A percentile compares a stretch with the other conserved stretches of the same genome.
Evolutionary conservation across 2,888 invertebrate species (phyloP).

Genomic region (Calameuta filiformis): DNA sequence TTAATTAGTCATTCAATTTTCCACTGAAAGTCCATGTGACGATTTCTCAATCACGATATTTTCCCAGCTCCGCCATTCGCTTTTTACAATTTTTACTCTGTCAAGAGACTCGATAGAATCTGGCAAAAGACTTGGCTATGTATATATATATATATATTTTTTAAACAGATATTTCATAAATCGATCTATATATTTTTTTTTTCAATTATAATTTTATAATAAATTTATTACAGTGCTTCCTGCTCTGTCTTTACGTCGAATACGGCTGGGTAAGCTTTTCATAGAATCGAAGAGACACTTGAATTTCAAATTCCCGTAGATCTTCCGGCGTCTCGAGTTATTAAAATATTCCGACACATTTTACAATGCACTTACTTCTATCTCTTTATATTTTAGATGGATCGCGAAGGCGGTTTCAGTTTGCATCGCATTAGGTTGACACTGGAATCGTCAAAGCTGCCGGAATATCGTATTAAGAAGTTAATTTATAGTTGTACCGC

Average conservation of each 20-base stretch:
- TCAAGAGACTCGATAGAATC: not conserved
- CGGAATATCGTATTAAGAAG: slow-evolving; percentile 25
- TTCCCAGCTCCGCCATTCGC: no score
- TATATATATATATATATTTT: not conserved
- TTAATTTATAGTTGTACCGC: slow-evolving; percentile 36
- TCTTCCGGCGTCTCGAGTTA: not conserved
- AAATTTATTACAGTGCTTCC: slow-evolving; percentile 39
- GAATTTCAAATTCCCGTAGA: not conserved
- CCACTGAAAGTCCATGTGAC: not conserved
- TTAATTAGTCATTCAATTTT: not conserved
- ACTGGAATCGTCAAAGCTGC: slow-evolving; percentile 30
- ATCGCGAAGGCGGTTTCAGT: slow-evolving; percentile 40
- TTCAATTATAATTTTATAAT: not conserved
- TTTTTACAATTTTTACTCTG: not conserved
- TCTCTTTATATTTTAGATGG: slow-evolving; percentile 32
- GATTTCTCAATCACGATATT: not conserved
- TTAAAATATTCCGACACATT: not conserved
- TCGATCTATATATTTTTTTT: not conserved
- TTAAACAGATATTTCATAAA: not conserved
- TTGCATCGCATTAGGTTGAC: slow-evolving; percentile 35
- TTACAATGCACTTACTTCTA: not conserved
- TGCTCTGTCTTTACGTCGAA: slow-evolving; percentile 44
- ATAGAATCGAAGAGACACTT: not conserved
- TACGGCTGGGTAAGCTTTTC: slow-evolving; percentile 39
- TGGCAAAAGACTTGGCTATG: not conserved